Evolutionary conservation across 2,888 invertebrate genomes (phyloP), one percentile per base, ranked within the genome.

Genomic region (Blastobasis adustella): DNA sequence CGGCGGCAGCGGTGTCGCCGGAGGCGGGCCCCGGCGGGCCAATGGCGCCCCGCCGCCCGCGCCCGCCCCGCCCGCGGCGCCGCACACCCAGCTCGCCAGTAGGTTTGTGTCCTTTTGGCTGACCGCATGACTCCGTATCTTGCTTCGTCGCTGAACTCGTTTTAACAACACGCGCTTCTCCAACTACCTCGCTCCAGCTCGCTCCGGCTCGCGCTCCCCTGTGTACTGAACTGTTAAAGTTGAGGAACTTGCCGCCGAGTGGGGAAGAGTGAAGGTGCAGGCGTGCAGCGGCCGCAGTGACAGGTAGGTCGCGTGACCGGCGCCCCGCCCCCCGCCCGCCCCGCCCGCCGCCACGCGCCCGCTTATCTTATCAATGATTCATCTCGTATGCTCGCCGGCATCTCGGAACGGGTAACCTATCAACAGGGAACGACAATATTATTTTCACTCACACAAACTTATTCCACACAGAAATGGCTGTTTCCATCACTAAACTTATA

Each of bases 81-180:
- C 73, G 73, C 69, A 74, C 82, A 77, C 79, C 81, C 79, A 76
- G 77, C 79, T 75, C 76, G 81, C 82, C 88, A 86, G 89, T 89
- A 89, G 89, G 89, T 88, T 89, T 86, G 88, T 84, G 88, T 89
- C 89, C 87, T 86, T 86, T 88, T 86, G 88, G 89, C 89, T 89
- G 89, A 89, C 89, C 89, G 89, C 89, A 89, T 89, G 89, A 88
- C 89, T 89, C 87, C 87, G 87, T 82, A 88, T 86, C 73, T 83
- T 77, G 89, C 89, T 89, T 89, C 85, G 86, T 81, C 79, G 88
- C 87, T 84, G 82, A 78, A 79, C 82, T 84, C 76, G 82, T 82
- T 81, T 81, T 85, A 81, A 81, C 70, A 79, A 67, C 84, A 80
- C 85, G 83, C 85, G 85, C 86, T 84, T 84, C 76, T 70, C 65